Evolutionary conservation across 64 coral and sea anemone genomes (phyloP), one percentile per base, ranked within the genome.

Genomic region (Stylophora pistillata): DNA sequence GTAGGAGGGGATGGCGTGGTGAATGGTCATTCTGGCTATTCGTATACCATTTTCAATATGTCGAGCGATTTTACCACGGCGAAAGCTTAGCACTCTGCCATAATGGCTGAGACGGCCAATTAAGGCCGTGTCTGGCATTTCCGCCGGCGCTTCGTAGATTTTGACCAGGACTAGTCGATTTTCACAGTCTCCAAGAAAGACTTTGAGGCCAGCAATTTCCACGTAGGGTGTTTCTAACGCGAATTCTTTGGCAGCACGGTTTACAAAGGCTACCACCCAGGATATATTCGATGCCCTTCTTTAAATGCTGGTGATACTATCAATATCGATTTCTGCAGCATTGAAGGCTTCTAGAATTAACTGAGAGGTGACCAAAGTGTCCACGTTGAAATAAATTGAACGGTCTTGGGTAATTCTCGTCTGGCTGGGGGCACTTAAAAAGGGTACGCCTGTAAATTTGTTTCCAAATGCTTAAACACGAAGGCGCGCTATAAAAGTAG

Each of bases 141-240:
- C 72, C 0, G 16, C 0, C 1, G 72, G 72, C 4, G 32, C 30
- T 21, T 74, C 72, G 9, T 74, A 74, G 0, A 74, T 21, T 17
- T 74, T 74, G 0, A 74, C 72, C 0, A 74, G 0, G 0, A 33
- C 30, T 0, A 16, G 4, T 0, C 9, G 0, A 18, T 74, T 16
- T 15, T 73, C 71, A 30, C 27, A 30, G 13, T 52, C 33, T 0
- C 72, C 72, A 3, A 74, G 29, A 33, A 74, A 74, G 0, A 74
- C 72, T 3, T 2, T 9, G 3, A 12, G 9, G 0, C 32, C 33
- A 1, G 0, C 15, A 74, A 74, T 74, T 4, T 15, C 6, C 14
- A 74, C 0, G 0, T 0, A 5, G 0, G 30, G 1, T 0, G 7
- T 3, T 2, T 74, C 32, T 1, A 74, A 3, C 0, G 72, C 72